Conservation (phyloP, 2,888 invertebrate genomes). For the Mesorhabditis spiculigera region DNA sequence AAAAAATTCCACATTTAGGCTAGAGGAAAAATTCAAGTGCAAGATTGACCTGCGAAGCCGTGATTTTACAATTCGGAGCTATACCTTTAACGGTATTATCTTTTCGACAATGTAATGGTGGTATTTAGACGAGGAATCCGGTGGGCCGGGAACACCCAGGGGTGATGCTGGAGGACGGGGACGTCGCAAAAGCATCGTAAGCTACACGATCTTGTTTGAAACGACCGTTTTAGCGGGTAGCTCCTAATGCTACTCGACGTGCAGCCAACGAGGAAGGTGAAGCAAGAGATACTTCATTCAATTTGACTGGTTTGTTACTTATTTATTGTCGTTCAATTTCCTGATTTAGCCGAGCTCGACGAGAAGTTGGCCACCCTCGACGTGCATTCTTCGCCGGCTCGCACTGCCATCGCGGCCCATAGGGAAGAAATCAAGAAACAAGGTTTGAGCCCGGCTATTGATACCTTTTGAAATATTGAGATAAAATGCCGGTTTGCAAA, state of each 20-base stretch:
- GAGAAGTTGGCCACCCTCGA: too few species aligned
- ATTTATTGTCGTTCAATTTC: too few species aligned
- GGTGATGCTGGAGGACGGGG: not conserved
- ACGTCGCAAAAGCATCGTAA: not conserved
- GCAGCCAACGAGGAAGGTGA: conserved; percentile 4
- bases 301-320: not conserved
- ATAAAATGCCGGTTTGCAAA: too few species aligned
- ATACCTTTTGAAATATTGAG: too few species aligned
- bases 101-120: too few species aligned
- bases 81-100: not conserved
- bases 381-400: too few species aligned
- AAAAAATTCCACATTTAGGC: not conserved
- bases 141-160: too few species aligned
- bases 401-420: too few species aligned
- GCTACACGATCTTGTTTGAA: not conserved
- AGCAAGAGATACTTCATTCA: not conserved
- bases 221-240: not conserved
- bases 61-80: conserved; percentile 1
- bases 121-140: too few species aligned
- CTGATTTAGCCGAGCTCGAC: too few species aligned
- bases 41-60: not conserved
- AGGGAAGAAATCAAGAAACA: too few species aligned
- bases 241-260: not conserved
- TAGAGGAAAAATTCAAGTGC: conserved; percentile 2
- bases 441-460: too few species aligned